Percentiles rank a stretch among this genome's conserved stretches.
Conservation (phyloP, 1,140 invertebrate species). For the Odontomachus brunneus region DNA sequence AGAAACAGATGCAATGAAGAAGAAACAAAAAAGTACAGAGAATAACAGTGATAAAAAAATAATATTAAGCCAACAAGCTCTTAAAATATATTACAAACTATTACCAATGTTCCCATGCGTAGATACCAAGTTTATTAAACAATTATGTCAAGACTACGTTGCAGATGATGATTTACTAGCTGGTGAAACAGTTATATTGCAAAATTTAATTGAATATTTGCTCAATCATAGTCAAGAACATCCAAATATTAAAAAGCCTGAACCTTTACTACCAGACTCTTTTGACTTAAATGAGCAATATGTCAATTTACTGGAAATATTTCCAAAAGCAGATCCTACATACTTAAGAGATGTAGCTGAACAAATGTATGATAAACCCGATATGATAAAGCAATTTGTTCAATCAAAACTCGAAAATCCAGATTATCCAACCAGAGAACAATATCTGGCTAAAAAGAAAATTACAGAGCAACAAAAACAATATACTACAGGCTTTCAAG, state of each 20-base stretch:
- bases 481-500: constrained; percentile 83
- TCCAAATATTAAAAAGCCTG: constrained; percentile 9
- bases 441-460: constrained; percentile 81
- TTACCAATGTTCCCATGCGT: constrained; percentile 78
- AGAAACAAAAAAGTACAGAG: background rate
- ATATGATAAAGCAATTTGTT: constrained; percentile 80
- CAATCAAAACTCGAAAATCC: constrained; percentile 80
- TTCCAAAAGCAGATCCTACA: constrained; percentile 86
- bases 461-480: constrained; percentile 79
- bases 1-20: too few relatives aligned
- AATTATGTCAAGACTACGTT: background rate
- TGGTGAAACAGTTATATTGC: constrained; percentile 31
- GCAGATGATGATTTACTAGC: background rate
- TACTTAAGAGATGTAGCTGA: constrained; percentile 83
- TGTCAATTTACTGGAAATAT: constrained; percentile 79
- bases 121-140: constrained; percentile 82
- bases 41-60: background rate
- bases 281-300: constrained; percentile 75
- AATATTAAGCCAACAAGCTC: background rate
- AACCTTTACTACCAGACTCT: constrained; percentile 21
- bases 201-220: constrained; percentile 74
- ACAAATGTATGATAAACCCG: constrained; percentile 65
- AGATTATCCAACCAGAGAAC: constrained; percentile 86
- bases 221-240: constrained; percentile 60
- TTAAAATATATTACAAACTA: constrained; percentile 65